Base-by-base conservation (phyloP, 2,888 invertebrate species). In the Drosophila fungiperda region DNA sequence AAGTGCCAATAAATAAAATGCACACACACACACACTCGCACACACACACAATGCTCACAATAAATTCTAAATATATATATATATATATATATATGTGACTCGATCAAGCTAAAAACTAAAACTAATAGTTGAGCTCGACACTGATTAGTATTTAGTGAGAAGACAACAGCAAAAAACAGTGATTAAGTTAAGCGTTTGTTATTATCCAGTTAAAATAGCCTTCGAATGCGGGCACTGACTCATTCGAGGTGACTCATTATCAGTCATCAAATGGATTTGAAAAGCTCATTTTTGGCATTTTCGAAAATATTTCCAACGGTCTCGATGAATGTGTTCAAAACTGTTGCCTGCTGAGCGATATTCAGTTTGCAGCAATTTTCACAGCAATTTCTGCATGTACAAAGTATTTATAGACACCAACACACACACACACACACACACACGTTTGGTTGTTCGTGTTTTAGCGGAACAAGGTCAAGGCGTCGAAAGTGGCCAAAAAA, bases 381-480 rank as follows among this genome's bases (percentile, higher is more conserved):
- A 53, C 63, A 65, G 55, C 66, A 42, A 59, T 66, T 64, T 64
- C 52, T 76, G 76, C 69, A 75, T 69, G 61, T 65, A n/a, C 69
- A n/a, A 45, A 50, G n/a, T 35, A 77, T 77, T 79, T 79, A 36
- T 79, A 77, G 77, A 49, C 40, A 29, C 29, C 60, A 42, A 63
- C 36, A 63, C 58, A 59, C 42, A 48, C 9, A 17, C 8, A 3
- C 17, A 36, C 35, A 36, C 36, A 36, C 15, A 36, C 15, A 15
- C 15, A 36, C 52, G 60, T 63, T 55, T 57, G 42, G 50, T 52
- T 66, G 62, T 60, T 69, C 67, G 62, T 71, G 57, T 66, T 52
- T 45, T 59, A 20, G 66, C 68, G 71, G 75, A 74, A 82, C 87
- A 87, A 87, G 87, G 90, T 88, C 89, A 87, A 88, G 90, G 87